Percentiles rank a stretch among this genome's conserved stretches.
Conservation (phyloP, 2,797 vertebrate species). For the Eidolon dupreanum region DNA sequence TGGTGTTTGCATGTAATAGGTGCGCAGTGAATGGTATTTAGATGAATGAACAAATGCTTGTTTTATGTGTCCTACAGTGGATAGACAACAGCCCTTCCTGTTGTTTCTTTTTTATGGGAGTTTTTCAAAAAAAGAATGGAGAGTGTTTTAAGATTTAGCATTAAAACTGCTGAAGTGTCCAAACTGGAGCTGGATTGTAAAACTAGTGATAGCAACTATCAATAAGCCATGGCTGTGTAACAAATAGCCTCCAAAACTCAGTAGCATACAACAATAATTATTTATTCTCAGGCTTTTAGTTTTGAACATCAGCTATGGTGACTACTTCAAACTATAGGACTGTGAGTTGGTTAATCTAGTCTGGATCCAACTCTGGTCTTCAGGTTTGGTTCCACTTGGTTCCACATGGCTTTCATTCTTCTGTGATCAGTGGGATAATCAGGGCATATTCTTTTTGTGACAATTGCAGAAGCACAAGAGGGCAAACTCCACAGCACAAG, state of each 20-base stretch:
- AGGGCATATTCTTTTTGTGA: background rate
- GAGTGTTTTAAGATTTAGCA: slow-evolving; percentile 4
- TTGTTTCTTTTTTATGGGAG: background rate
- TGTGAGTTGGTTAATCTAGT: background rate
- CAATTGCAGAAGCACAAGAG: slow-evolving; percentile 4
- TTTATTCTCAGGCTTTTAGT: background rate
- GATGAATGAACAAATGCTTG: background rate
- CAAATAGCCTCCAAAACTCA: background rate
- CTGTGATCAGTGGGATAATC: background rate
- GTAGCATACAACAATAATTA: background rate
- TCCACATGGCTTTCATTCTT: background rate
- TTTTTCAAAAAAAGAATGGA: background rate
- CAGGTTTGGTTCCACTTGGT: background rate
- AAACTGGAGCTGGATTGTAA: background rate
- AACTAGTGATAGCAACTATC: background rate
- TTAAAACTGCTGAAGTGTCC: background rate
- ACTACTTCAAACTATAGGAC: background rate
- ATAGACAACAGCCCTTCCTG: background rate
- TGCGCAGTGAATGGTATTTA: slow-evolving; percentile 39
- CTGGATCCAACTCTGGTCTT: background rate
- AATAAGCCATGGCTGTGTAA: background rate
- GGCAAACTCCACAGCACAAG: background rate
- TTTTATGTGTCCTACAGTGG: background rate
- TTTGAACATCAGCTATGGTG: background rate
- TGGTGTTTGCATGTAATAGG: background rate